Percentiles rank a stretch among this genome's conserved stretches.
phyloP scores from a whole-genome alignment of 2,888 invertebrate genomes.

The Pycnomerus fuliginosus region DNA sequence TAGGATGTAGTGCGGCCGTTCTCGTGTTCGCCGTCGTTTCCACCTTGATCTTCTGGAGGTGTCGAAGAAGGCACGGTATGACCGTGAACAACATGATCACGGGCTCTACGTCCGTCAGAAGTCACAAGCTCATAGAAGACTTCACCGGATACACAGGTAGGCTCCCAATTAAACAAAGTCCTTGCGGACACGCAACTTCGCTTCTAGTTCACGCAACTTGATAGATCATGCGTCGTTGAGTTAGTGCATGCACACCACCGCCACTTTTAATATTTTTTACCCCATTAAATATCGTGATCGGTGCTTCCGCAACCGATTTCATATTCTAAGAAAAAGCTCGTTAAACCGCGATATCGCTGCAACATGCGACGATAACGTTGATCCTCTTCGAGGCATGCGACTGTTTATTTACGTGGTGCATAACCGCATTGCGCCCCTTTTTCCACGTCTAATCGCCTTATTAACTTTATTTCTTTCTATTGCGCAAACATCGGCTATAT shows the following conservation, averaged over 20 bases:
- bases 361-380: conserved; percentile 32
- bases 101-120: conserved; percentile 61
- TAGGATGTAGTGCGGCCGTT: conserved; percentile 62
- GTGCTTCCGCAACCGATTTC: conserved; percentile 34
- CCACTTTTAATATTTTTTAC: no score
- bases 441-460: conserved; percentile 11
- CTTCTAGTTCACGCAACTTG: conserved; percentile 18
- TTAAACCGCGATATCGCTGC: no score
- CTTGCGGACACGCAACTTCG: conserved; percentile 13
- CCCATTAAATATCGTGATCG: conserved; percentile 25
- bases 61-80: conserved; percentile 59
- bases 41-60: conserved; percentile 59
- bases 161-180: conserved; percentile 1
- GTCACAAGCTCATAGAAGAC: conserved; percentile 64
- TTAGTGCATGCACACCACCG: background rate
- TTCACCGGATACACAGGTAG: conserved; percentile 48
- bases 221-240: conserved; percentile 5
- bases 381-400: conserved; percentile 28
- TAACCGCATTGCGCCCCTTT: conserved; percentile 20
- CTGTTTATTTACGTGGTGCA: conserved; percentile 12
- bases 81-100: conserved; percentile 58
- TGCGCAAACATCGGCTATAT: conserved; percentile 19
- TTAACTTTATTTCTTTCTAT: conserved; percentile 12
- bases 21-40: conserved; percentile 55
- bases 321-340: conserved; percentile 37